Base-by-base conservation (phyloP, 2,888 invertebrate genomes). In the Scrobipalpa atriplicella region DNA sequence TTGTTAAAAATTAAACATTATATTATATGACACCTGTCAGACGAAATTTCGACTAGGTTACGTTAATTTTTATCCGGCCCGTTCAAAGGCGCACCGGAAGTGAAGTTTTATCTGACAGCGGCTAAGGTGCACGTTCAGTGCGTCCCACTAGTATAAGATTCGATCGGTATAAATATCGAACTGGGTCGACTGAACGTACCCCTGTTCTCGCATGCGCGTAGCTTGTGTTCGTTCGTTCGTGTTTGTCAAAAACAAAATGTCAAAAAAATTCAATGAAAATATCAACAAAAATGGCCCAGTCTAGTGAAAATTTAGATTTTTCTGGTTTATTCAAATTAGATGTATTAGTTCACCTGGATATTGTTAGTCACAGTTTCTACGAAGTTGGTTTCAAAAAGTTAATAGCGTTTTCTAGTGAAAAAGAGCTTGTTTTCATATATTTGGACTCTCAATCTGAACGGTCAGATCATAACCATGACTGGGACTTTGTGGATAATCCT, bases 311-410 rank as follows among this genome's bases (percentile, higher is more conserved):
- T 73, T 77, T 90, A 66, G 92, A 92, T 79, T 92, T 91, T 75
- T 91, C 91, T 47, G 90, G 90, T 58, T 80, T 93, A 76, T 93
- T 93, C 74, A 92, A 90, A 81, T 80, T 93, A 72, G 92, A 92
- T 75, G 90, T 90, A 41, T 78, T 93, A 64, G 75, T 90, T 68
- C 89, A 90, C 70, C 80, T 92, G 29, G 86, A 91, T 75, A 85
- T 92, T 69, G 70, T 72, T 18, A 79, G 83, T 5, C 90, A 92
- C 64, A 89, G 86, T 73, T 92, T 90, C 73, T 92, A 92, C 71
- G 93, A 93, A 86, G 82, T 92, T 3, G 93, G 92, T 0, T 75
- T 91, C 39, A 91, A 91, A 70, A 92, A 92, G 72, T 89, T 90
- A 69, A 82, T 93, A 66, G 87, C 91, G 1, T 82, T 92, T 72